Evolutionary conservation across 1,140 invertebrate genomes (phyloP), one percentile per base, ranked within the genome.

Genomic region (Papilio aristodemus): DNA sequence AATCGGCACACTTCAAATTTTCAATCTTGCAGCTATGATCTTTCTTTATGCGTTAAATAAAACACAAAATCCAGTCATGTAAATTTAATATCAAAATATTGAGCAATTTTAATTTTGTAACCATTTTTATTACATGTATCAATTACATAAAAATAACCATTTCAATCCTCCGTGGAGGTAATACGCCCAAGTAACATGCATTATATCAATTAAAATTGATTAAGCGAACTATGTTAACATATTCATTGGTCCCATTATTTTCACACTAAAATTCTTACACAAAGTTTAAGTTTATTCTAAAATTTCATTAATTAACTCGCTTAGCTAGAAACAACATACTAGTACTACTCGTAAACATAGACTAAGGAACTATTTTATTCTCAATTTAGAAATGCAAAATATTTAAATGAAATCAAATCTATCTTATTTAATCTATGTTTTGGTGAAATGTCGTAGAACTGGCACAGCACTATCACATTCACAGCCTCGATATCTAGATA

Each of bases 391-490:
- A 50, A 50, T 50, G 46, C 46, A 43, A 17, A 43, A 19, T 50
- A 50, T 11, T 50, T 50, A 50, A 22, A 22, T 50, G 17, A 22
- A 69, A 62, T 36, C 13, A 1, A 32, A 69, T 50, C 22, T 62
- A 32, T 63, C 17, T 60, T 62, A 69, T 50, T n/a, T 19, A 36
- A 46, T 59, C 25, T 60, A 36, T 58, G 27, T 58, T 63, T 68
- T 58, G 38, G 36, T 71, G 62, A 74, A 39, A 62, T 73, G 69
- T 68, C 67, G 43, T 57, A 32, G 36, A 70, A 71, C 69, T 72
- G 69, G 60, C 73, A 72, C 69, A 67, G 66, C 68, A 73, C 60
- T 70, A 64, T 32, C 63, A 71, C 71, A 69, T 73, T 75, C 76
- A 75, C 68, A 73, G 71, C 68, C 68, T 67, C 64, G 32, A 70